Conservation (phyloP, 2,888 invertebrate genomes). For the Polymixis flavicincta region DNA sequence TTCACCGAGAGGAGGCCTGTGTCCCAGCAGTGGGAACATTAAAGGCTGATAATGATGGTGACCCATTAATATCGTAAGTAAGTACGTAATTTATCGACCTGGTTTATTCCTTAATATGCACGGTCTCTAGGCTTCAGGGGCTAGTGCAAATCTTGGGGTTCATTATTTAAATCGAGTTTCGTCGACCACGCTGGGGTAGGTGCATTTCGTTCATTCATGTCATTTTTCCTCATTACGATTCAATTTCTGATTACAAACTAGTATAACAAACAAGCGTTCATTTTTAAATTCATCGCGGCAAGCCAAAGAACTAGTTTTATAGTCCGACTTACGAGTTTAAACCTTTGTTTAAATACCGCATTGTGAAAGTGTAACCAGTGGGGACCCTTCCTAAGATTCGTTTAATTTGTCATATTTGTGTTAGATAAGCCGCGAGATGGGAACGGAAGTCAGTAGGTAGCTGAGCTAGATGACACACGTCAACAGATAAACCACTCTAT, state of each 20-base stretch:
- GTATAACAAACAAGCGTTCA: background rate
- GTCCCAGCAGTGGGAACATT: too few species aligned
- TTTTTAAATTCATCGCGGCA: slow-evolving; percentile 15
- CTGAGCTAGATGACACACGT: slow-evolving; percentile 77
- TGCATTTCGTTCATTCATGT: background rate
- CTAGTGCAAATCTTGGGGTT: too few species aligned
- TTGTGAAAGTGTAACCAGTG: slow-evolving; percentile 51
- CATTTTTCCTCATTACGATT: background rate
- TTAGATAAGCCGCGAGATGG: slow-evolving; percentile 83
- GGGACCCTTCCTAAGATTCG: slow-evolving; percentile 69
- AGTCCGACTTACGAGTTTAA: slow-evolving; percentile 40
- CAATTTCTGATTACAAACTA: background rate
- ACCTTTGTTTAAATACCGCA: slow-evolving; percentile 62
- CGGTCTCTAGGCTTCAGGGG: too few species aligned
- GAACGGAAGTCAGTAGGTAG: slow-evolving; percentile 84
- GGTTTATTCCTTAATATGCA: too few species aligned
- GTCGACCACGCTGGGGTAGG: too few species aligned
- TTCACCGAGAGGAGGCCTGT: too few species aligned
- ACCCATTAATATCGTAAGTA: background rate
- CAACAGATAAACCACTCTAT: slow-evolving; percentile 77
- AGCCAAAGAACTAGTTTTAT: slow-evolving; percentile 35
- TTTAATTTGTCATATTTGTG: slow-evolving; percentile 87
- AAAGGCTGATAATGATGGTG: too few species aligned
- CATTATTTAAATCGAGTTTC: too few species aligned
- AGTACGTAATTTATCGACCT: background rate